Evolutionary conservation across 2,797 vertebrate species (phyloP), one percentile per base, ranked within the genome.

Genomic region (Eulemur albifrons): DNA sequence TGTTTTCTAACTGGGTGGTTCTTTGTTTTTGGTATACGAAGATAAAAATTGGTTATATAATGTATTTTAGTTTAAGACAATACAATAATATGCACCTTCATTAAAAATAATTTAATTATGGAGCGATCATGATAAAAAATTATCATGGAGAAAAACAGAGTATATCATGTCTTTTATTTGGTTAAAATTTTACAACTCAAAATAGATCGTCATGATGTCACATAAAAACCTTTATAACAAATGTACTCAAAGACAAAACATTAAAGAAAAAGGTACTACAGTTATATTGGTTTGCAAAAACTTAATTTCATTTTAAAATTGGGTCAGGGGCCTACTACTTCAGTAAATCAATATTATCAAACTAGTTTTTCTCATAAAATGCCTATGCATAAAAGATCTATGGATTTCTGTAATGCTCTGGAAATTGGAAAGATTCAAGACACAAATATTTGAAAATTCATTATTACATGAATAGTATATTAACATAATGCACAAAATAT

Each of bases 391-490:
- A 87, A 13, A 5, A n/a, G 15, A 43, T 90, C 35, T 92, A 94
- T 11, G 17, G 65, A 93, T 95, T 97, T 98, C 85, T 90, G 35
- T 80, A 82, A 4, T 89, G 72, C 70, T 96, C 5, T 81, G 17
- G 72, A 94, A 88, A 76, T n/a, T 72, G n/a, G 35, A 73, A 69
- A 20, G 45, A 63, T 94, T 84, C 85, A 79, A 50, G 5, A 94
- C 48, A 90, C 0, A 20, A 38, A n/a, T 40, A 50, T 25, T n/a
- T 45, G 40, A 59, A 40, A 54, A 76, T 57, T 57, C 54, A 80
- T 73, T 67, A 57, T 76, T 40, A 52, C 10, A 54, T 73, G 40
- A 77, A 75, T 20, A 80, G 14, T 27, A 76, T 76, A 57, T 76
- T 54, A 87, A 52, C 38, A 72, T 67, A 92, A 77, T 65, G 7